These are phyloP conservation scores for Rotaria sp. DNA, from an alignment of 2,888 invertebrate species.

Conservation along the genomic window DNA sequence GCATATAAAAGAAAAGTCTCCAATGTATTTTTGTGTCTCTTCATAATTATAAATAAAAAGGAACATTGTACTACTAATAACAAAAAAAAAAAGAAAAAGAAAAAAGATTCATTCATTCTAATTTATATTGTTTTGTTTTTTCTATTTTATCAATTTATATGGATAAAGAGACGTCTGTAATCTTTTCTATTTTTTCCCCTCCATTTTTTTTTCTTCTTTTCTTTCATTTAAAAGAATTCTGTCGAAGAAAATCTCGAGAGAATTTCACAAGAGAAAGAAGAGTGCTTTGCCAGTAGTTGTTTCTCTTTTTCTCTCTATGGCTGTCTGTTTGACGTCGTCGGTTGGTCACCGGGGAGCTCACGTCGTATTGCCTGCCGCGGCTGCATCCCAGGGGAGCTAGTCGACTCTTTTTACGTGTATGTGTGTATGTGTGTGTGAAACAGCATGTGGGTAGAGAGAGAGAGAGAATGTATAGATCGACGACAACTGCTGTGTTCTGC, in stretches of 20 bases:
- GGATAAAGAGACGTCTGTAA: not conserved
- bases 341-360: constrained; percentile 8
- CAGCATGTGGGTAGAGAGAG: constrained; percentile 19
- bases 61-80: too few species aligned
- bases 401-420: constrained; percentile 20
- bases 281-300: constrained; percentile 7
- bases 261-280: constrained; percentile 1
- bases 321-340: constrained; percentile 24
- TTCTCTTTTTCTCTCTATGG: constrained; percentile 22
- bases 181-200: not conserved
- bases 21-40: not conserved
- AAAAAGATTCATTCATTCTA: too few species aligned
- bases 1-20: not conserved
- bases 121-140: not conserved
- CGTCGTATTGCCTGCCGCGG: constrained; percentile 14
- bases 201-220: not conserved
- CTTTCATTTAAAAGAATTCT: constrained; percentile 9
- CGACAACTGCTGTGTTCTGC: constrained; percentile 15
- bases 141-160: not conserved
- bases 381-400: constrained; percentile 17
- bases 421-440: constrained; percentile 5
- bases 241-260: constrained; percentile 6
- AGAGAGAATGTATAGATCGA: constrained; percentile 12
- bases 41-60: too few species aligned
- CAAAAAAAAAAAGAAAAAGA: too few species aligned